Base-by-base conservation (phyloP, 1,140 invertebrate genomes). In the Chelonus insularis region DNA sequence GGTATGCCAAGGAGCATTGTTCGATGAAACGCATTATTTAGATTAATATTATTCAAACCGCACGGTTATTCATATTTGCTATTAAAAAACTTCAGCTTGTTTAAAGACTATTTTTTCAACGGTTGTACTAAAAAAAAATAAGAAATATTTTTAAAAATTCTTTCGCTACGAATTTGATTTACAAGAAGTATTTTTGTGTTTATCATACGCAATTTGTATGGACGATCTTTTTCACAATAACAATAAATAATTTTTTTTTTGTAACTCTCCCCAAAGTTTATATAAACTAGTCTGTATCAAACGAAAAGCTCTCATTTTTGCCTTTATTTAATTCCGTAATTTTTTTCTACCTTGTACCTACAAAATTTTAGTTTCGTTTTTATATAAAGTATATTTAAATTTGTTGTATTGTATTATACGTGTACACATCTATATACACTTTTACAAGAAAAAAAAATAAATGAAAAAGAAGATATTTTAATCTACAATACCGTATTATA, bases 271-370 rank as follows among this genome's bases (percentile, higher is more conserved):
- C 75, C 74, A 77, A 79, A 78, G 76, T 74, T 76, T 60, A 60
- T 72, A 77, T n/a, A n/a, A 71, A 71, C 74, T 79, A 79, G 77
- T 79, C 77, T 65, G 62, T 65, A 36, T 72, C 14, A 41, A 74
- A 69, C 50, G 57, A 67, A 68, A 67, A 66, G 70, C 72, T 64
- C 64, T 59, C 64, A 63, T 64, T 67, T 63, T 72, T 71, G 68
- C 32, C 72, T 66, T 61, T 52, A 63, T 57, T 54, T 64, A 63
- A 69, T 55, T 70, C 63, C 66, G 63, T 39, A 25, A 58, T 70
- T 74, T 72, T 77, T 72, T 76, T 76, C 74, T 78, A 78, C 72
- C 70, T 71, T 75, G 72, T 76, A 75, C 69, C 73, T 76, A 75
- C 64, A 61, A 72, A 73, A 67, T 73, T 76, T 79, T 73, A 61